Evolutionary conservation across 2,888 invertebrate genomes (phyloP), one percentile per base, ranked within the genome.

Genomic region (Antitype chi): DNA sequence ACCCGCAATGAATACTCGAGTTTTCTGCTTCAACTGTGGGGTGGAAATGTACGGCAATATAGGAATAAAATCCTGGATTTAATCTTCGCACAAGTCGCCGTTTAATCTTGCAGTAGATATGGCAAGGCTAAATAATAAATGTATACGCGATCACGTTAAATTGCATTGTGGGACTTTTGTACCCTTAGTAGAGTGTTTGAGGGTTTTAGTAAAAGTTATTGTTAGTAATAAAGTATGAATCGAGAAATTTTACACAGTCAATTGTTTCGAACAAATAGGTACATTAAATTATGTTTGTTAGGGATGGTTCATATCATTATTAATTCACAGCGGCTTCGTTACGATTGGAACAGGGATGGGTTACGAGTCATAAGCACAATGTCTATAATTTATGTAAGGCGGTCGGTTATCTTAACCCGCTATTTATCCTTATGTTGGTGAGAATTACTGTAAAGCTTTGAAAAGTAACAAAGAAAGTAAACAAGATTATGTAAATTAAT

Each of bases 61-160:
- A 93, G 94, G 94, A 95, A 95, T 95, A 95, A 96, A 96, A 95
- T 94, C 94, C 95, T 90, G 94, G 95, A 95, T 95, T 96, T 96
- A 96, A 96, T 96, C 96, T 96, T 93, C 93, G 92, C 92, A 92
- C 94, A 94, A 95, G 94, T 95, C 92, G 91, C 93, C 93, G 93
- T 94, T 96, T 96, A 96, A 96, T 96, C 95, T 96, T 95, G 93
- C 94, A 94, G 92, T 92, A 94, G 94, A 95, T 95, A 95, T 94
- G 93, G 95, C 92, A 91, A 91, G 91, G 90, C 93, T 95, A 93
- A 96, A 96, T 96, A 96, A 94, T 96, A 95, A 94, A 96, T 96
- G 93, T 92, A 92, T 93, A 93, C 92, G 93, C 94, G 94, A 95
- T 94, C 93, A 93, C 90, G 91, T 92, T 93, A 91, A 93, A 95